phyloP scores from a whole-genome alignment of 2,888 invertebrate species.

The Ptychoptera contaminata region DNA sequence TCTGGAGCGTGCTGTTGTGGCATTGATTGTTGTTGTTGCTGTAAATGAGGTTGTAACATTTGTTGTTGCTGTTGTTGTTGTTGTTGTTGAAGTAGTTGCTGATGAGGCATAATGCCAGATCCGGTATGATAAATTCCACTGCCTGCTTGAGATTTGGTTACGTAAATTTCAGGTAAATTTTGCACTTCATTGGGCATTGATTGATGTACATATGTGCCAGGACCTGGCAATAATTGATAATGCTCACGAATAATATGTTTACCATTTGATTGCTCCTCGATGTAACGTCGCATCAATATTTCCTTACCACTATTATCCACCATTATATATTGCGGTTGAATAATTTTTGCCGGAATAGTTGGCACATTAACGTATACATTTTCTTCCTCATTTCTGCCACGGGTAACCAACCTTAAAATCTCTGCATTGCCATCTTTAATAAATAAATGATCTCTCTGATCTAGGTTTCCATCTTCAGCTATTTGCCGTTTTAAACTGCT shows the following conservation, averaged over 20 bases:
- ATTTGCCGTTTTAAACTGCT: constrained; percentile 31
- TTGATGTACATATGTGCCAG: constrained; percentile 21
- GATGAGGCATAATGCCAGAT: no score
- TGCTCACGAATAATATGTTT: constrained; percentile 41
- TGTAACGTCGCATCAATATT: constrained; percentile 66
- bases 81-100: no score
- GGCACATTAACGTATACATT: constrained; percentile 41
- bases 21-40: neutral
- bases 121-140: constrained; percentile 13
- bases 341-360: constrained; percentile 35
- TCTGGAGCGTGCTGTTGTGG: constrained; percentile 30
- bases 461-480: constrained; percentile 13
- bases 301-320: constrained; percentile 72
- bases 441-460: constrained; percentile 50
- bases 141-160: constrained; percentile 26
- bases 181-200: constrained; percentile 25
- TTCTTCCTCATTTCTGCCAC: constrained; percentile 52
- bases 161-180: constrained; percentile 11
- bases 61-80: no score
- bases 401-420: constrained; percentile 60
- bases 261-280: constrained; percentile 61
- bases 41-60: no score
- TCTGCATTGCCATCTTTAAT: constrained; percentile 76
- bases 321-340: constrained; percentile 44
- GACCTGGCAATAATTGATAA: constrained; percentile 28